Percentiles rank a stretch among this genome's conserved stretches.
phyloP scores from a whole-genome alignment of 2,888 invertebrate species.

The Atherix ibis region DNA sequence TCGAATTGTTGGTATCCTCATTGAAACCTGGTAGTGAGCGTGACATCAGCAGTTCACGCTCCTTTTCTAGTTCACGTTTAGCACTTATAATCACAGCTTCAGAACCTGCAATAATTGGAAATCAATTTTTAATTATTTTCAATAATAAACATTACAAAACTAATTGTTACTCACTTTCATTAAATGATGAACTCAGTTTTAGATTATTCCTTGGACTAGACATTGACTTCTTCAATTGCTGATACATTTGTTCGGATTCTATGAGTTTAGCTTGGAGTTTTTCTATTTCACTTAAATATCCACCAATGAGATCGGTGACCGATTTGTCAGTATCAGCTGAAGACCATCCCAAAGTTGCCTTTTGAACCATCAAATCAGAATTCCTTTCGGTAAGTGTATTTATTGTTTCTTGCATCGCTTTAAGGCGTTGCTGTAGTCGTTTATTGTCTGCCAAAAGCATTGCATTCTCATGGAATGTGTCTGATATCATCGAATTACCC shows the following conservation, averaged over 20 bases:
- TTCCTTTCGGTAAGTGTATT: conserved; percentile 73
- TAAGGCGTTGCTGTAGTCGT: conserved; percentile 71
- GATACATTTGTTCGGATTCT: conserved; percentile 70
- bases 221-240: conserved; percentile 44
- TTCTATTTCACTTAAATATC: conserved; percentile 83
- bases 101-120: conserved; percentile 22
- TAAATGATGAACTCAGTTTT: conserved; percentile 11
- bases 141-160: background rate
- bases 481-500: conserved; percentile 76
- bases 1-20: conserved; percentile 40
- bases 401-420: conserved; percentile 89
- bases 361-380: conserved; percentile 64
- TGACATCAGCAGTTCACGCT: conserved; percentile 35
- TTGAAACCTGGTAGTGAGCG: conserved; percentile 31
- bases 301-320: conserved; percentile 55
- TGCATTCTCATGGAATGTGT: conserved; percentile 90
- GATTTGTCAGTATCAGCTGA: conserved; percentile 33
- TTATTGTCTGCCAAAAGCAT: conserved; percentile 81
- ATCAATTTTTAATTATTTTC: background rate
- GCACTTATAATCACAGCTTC: conserved; percentile 53
- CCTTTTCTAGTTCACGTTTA: conserved; percentile 60
- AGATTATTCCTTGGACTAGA: conserved; percentile 12
- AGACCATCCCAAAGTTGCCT: conserved; percentile 36
- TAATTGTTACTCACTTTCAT: conserved; percentile 11
- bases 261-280: conserved; percentile 73